phyloP scores from a whole-genome alignment of 2,888 invertebrate genomes.

The Ditula angustiorana region DNA sequence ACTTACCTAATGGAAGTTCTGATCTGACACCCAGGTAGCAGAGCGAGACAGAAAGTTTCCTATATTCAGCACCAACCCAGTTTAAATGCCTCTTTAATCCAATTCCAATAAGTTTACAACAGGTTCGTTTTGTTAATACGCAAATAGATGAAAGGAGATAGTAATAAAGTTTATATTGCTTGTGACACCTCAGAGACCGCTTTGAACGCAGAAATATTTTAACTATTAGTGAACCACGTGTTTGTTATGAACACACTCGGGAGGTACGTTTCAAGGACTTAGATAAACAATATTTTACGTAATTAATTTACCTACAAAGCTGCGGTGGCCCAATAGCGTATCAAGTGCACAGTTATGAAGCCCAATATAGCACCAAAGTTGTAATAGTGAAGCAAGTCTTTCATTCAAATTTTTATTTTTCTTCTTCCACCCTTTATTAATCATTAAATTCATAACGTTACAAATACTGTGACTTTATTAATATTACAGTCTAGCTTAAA shows the following conservation, averaged over 20 bases:
- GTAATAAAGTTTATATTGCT: neutral
- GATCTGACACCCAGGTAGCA: too few species aligned
- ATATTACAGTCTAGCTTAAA: too few species aligned
- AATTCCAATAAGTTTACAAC: too few species aligned
- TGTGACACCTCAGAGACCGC: neutral
- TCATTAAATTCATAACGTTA: too few species aligned
- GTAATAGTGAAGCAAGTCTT: neutral
- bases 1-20: too few species aligned
- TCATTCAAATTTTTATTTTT: too few species aligned
- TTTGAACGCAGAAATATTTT: neutral
- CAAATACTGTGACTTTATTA: too few species aligned
- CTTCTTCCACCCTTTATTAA: too few species aligned
- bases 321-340: neutral
- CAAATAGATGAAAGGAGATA: neutral
- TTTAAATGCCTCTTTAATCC: too few species aligned
- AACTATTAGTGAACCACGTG: neutral
- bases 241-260: neutral
- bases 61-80: too few species aligned
- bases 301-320: neutral
- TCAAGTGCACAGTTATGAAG: neutral
- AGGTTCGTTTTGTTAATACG: neutral
- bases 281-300: neutral
- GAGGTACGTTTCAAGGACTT: neutral
- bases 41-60: too few species aligned
- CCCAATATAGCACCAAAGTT: neutral